Conservation (phyloP, 2,113 vertebrate species). For the Mugil cephalus region DNA sequence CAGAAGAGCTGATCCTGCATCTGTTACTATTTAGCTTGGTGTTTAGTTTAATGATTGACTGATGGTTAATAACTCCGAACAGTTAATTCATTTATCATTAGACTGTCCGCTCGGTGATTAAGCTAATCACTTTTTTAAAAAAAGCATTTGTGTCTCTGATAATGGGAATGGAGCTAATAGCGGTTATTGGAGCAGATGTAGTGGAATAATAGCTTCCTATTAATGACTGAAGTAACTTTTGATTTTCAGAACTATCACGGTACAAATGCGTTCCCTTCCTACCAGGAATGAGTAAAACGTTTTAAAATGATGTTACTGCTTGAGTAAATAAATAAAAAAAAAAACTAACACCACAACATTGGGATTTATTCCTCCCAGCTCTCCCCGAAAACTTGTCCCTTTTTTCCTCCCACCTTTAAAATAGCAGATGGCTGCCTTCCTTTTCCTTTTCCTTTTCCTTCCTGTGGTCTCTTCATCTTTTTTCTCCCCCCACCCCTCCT, state of each 20-base stretch:
- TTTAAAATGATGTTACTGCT: constrained; percentile 13
- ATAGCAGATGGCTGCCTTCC: constrained; percentile 41
- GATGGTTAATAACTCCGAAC: too few species aligned
- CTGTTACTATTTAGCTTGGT: too few species aligned
- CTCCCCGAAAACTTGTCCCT: constrained; percentile 17
- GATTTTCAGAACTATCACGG: not conserved
- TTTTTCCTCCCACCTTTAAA: constrained; percentile 34
- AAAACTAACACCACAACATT: constrained; percentile 16
- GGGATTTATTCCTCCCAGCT: constrained; percentile 26
- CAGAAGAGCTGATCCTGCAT: too few species aligned
- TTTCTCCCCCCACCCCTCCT: not conserved
- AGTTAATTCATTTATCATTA: too few species aligned
- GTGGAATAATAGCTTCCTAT: not conserved
- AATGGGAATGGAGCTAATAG: too few species aligned
- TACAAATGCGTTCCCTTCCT: constrained; percentile 5
- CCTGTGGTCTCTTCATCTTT: constrained; percentile 23
- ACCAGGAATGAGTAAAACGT: not conserved
- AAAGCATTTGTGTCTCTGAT: too few species aligned
- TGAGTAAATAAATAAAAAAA: constrained; percentile 31
- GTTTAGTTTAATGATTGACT: too few species aligned
- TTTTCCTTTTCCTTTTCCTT: constrained; percentile 11
- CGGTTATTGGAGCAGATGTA: not conserved
- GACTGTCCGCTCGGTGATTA: too few species aligned
- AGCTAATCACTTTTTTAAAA: too few species aligned
- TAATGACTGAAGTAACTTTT: not conserved